phyloP scores from a whole-genome alignment of 2,888 invertebrate genomes.

The Pyralis farinalis region DNA sequence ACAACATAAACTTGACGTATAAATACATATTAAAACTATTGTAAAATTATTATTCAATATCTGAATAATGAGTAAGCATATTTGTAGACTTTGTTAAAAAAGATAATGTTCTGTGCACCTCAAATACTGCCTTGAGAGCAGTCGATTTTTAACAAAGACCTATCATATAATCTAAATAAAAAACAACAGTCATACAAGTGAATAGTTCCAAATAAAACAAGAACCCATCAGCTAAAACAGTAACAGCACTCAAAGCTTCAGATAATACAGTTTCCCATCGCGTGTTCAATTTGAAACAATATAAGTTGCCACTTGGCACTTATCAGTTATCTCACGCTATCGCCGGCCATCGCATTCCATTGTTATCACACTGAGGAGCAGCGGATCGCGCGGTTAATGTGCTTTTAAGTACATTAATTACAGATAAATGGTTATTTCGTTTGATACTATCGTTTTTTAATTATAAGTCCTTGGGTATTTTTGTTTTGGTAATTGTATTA shows the following conservation, averaged over 20 bases:
- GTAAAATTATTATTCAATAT: too few species aligned
- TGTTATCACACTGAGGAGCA: constrained; percentile 53
- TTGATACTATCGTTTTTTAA: constrained; percentile 54
- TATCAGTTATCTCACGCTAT: constrained; percentile 41
- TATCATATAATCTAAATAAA: background rate
- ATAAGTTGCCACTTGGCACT: constrained; percentile 52
- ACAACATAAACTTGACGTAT: too few species aligned
- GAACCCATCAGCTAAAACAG: background rate
- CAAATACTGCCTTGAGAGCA: too few species aligned
- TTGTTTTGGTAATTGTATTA: background rate
- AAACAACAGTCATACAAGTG: background rate
- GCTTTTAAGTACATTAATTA: constrained; percentile 60
- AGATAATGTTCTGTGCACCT: too few species aligned
- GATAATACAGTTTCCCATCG: constrained; percentile 23
- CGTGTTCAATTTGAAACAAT: constrained; percentile 62
- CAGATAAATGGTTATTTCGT: constrained; percentile 47
- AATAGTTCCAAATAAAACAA: constrained; percentile 8
- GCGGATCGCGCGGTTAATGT: constrained; percentile 57
- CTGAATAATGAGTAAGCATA: too few species aligned
- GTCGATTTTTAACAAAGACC: too few species aligned
- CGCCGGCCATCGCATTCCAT: constrained; percentile 56
- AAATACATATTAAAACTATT: too few species aligned
- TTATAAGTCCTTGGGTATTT: constrained; percentile 21
- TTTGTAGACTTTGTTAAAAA: too few species aligned
- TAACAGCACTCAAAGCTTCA: background rate